These are phyloP conservation scores for Meloidogyne hapla DNA, from an alignment of 1,140 invertebrate genomes.

Conservation along the genomic window DNA sequence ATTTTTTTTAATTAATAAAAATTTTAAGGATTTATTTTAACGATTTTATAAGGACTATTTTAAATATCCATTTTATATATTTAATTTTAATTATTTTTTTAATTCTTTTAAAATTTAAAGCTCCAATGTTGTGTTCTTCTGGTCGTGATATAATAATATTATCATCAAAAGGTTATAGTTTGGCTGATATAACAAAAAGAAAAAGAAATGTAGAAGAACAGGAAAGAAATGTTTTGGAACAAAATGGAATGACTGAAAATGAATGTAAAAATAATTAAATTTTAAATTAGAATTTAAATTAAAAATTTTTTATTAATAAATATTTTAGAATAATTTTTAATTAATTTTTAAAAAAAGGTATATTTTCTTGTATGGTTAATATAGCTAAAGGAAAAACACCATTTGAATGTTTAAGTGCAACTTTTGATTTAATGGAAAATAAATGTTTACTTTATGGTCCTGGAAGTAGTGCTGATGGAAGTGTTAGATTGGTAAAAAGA, in stretches of 20 bases:
- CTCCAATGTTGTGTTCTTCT: slow-evolving; percentile 42
- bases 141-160: slow-evolving; percentile 44
- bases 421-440: slow-evolving; percentile 21
- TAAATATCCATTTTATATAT: too few relatives aligned
- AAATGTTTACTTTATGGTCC: slow-evolving; percentile 38
- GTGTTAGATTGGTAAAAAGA: slow-evolving; percentile 34
- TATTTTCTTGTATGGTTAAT: slow-evolving; percentile 46
- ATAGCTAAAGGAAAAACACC: slow-evolving; percentile 37
- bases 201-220: background rate
- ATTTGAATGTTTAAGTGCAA: slow-evolving; percentile 36
- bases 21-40: too few relatives aligned
- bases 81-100: background rate
- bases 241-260: slow-evolving; percentile 6
- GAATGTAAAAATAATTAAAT: background rate
- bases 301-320: too few relatives aligned
- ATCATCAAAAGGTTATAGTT: slow-evolving; percentile 45
- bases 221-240: background rate
- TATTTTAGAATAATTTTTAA: background rate
- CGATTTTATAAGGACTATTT: too few relatives aligned
- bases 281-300: too few relatives aligned
- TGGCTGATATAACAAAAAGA: slow-evolving; percentile 9
- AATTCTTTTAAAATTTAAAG: too few relatives aligned
- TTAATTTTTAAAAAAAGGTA: slow-evolving; percentile 33
- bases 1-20: background rate
- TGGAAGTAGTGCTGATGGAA: slow-evolving; percentile 37